Evolutionary conservation across 2,113 vertebrate genomes (phyloP), one percentile per base, ranked within the genome.

Genomic region (Canis aureus): DNA sequence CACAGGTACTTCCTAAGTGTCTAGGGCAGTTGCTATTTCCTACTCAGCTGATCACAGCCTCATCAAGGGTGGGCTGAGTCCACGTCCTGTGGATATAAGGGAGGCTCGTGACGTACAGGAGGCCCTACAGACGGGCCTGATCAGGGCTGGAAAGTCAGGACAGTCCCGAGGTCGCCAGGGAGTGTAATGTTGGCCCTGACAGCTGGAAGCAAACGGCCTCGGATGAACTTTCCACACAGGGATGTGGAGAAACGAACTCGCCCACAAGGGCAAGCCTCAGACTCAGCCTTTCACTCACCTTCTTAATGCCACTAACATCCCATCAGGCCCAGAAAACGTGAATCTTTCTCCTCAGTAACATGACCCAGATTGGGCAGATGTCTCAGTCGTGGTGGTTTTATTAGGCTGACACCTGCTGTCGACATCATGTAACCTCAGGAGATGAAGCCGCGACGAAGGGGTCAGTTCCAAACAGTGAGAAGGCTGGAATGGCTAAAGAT

Each of bases 331-430:
- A 38, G 91, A 91, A 5, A 98, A 98, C 91, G 98, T 98, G 91
- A 98, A 98, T 95, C 98, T 98, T 51, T 98, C 98, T 2, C 99
- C 98, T 43, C 99, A 99, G 99, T 99, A 99, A 60, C 96, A 99
- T 25, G 91, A 94, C 94, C 98, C 99, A 97, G 98, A 97, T 83
- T 97, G 98, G 88, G 98, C 98, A 66, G 99, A 96, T 43, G 43
- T 43, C 43, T 43, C 98, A 95, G 99, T 49, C 99, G 99, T 95
- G 98, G 99, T 0, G 43, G 43, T 99, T 99, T 97, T 99, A 99
- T 98, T 99, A 99, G 99, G 99, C 96, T 99, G 99, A 93, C 99
- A 99, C 91, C 99, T 99, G 99, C 96, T 99, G 99, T 95, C 99
- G 99, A 91, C 99, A 99, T 96, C 99, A 99, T 64, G 96, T 95